A percentile compares a stretch with the other conserved stretches of the same genome.
Evolutionary conservation across 1,140 invertebrate species (phyloP).

Genomic region (Achroia grisella): DNA sequence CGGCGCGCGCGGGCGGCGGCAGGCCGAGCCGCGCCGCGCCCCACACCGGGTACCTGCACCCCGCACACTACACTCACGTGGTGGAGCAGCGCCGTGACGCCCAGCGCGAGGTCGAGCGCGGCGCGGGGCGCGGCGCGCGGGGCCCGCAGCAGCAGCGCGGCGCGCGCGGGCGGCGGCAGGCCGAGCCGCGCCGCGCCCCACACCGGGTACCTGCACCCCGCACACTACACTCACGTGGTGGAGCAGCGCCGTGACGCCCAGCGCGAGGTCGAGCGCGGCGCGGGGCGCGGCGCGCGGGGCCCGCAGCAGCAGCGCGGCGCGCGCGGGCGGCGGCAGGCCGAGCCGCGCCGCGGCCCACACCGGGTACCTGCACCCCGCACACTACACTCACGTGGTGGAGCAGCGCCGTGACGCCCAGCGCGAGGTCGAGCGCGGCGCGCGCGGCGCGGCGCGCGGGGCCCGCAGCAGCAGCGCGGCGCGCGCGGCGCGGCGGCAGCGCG

Average conservation of each 20-base stretch:
- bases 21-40: constrained; percentile 89
- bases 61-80: too few relatives aligned
- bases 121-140: constrained; percentile 88
- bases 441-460: constrained; percentile 87
- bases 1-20: constrained; percentile 80
- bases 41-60: constrained; percentile 93
- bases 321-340: constrained; percentile 82
- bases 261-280: constrained; percentile 76
- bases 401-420: constrained; percentile 86
- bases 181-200: constrained; percentile 87
- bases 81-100: constrained; percentile 87
- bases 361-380: constrained; percentile 82
- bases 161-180: constrained; percentile 81
- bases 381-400: constrained; percentile 82
- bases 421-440: constrained; percentile 85
- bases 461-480: constrained; percentile 88
- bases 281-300: constrained; percentile 84
- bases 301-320: constrained; percentile 88
- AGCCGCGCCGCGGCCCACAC: constrained; percentile 88
- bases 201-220: constrained; percentile 82
- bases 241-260: constrained; percentile 85
- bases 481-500: constrained; percentile 85
- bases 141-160: constrained; percentile 86
- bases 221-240: constrained; percentile 82
- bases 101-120: constrained; percentile 89